phyloP scores from a whole-genome alignment of 1,140 invertebrate genomes.

The Dendroctonus valens region DNA sequence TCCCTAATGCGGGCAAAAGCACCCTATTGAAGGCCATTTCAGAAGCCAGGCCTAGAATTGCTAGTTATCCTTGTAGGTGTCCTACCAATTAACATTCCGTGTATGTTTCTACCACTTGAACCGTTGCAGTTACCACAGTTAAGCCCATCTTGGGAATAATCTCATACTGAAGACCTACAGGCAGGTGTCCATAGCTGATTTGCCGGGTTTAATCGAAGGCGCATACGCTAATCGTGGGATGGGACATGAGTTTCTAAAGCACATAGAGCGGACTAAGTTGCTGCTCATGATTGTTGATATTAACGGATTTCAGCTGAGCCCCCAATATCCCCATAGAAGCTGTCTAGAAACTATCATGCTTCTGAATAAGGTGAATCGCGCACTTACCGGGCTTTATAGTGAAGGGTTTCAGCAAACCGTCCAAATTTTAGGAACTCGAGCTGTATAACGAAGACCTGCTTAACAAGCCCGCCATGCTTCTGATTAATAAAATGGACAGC shows the following conservation, averaged over 20 bases:
- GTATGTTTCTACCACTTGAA: background rate
- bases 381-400: background rate
- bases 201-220: slow-evolving; percentile 94
- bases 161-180: slow-evolving; percentile 69
- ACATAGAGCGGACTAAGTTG: slow-evolving; percentile 87
- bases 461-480: slow-evolving; percentile 79
- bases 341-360: slow-evolving; percentile 87
- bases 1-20: slow-evolving; percentile 94
- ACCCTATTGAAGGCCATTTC: slow-evolving; percentile 80
- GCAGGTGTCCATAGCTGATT: slow-evolving; percentile 83
- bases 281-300: slow-evolving; percentile 87
- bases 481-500: slow-evolving; percentile 92
- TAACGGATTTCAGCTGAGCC: slow-evolving; percentile 79
- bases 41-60: slow-evolving; percentile 84
- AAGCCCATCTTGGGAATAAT: slow-evolving; percentile 77
- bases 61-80: slow-evolving; percentile 80
- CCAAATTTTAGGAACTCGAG: slow-evolving; percentile 75
- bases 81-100: background rate
- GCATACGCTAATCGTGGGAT: slow-evolving; percentile 82
- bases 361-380: slow-evolving; percentile 72
- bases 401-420: background rate
- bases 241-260: slow-evolving; percentile 83
- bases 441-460: slow-evolving; percentile 83
- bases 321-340: slow-evolving; percentile 61
- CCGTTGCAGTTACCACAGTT: slow-evolving; percentile 75